Conservation (phyloP, 2,113 vertebrate species). For the Machaerirhynchus nigripectus region DNA sequence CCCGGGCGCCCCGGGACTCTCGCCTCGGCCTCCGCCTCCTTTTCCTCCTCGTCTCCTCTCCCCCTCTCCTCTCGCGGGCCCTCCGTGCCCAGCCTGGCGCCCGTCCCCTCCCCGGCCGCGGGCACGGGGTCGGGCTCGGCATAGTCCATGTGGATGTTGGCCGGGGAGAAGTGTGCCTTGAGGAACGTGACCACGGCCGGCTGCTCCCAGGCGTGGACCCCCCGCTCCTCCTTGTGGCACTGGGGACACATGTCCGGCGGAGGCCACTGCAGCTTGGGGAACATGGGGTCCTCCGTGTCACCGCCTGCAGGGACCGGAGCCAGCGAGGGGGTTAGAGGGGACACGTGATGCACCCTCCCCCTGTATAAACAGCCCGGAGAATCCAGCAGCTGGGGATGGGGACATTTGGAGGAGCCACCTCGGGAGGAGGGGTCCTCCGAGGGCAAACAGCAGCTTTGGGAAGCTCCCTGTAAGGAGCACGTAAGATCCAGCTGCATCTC, state of each 20-base stretch:
- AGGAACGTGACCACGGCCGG: slow-evolving; percentile 78
- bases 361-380: rapidly evolving
- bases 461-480: neutral
- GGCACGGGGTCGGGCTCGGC: slow-evolving; percentile 35
- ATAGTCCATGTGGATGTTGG: slow-evolving; percentile 69
- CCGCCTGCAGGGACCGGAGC: slow-evolving; percentile 66
- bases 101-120: neutral
- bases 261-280: slow-evolving; percentile 95
- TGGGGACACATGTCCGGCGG: slow-evolving; percentile 75
- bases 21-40: neutral
- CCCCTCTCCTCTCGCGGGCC: neutral
- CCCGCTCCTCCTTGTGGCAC: slow-evolving; percentile 76
- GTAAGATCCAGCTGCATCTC: neutral
- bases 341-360: rapidly evolving
- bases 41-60: neutral
- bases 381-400: neutral
- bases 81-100: neutral
- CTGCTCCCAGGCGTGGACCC: slow-evolving; percentile 77
- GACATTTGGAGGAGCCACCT: neutral
- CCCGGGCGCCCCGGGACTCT: neutral
- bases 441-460: neutral
- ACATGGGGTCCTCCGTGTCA: slow-evolving; percentile 86
- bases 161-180: slow-evolving; percentile 74
- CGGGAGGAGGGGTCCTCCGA: neutral
- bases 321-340: neutral